Percentiles rank a stretch among this genome's conserved stretches.
These are phyloP conservation scores for Aurelia aurita DNA, from an alignment of 30 jellyfish, hydroid and myxozoan genomes.

Conservation along the genomic window DNA sequence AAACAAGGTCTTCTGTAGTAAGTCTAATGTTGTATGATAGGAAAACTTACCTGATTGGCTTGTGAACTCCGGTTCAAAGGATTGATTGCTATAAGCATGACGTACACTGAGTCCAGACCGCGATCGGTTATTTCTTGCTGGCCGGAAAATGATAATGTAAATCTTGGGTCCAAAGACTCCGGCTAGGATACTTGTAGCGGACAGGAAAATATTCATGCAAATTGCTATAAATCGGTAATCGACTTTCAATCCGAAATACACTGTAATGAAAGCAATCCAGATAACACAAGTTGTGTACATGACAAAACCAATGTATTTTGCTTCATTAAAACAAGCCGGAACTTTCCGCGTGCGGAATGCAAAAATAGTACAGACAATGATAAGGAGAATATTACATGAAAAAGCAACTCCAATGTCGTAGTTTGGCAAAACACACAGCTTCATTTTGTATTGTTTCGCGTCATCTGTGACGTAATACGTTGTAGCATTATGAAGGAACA, in stretches of 20 bases:
- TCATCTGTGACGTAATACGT: conserved; percentile 5
- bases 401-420: conserved; percentile 68
- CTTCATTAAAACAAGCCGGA: conserved; percentile 90
- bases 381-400: conserved; percentile 58
- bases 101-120: conserved; percentile 57
- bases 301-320: conserved; percentile 86
- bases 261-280: conserved; percentile 78
- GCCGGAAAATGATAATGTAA: conserved; percentile 70
- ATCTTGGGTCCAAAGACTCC: conserved; percentile 90
- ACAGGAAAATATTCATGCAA: conserved; percentile 66
- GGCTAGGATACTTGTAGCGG: conserved; percentile 89
- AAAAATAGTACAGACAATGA: conserved; percentile 76
- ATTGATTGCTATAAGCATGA: conserved; percentile 65
- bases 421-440: conserved; percentile 50
- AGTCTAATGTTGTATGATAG: too few relatives aligned
- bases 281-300: conserved; percentile 84
- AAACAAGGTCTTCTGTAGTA: too few relatives aligned
- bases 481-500: conserved; percentile 22
- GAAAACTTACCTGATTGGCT: conserved; percentile 1
- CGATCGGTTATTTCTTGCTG: conserved; percentile 75
- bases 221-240: conserved; percentile 53
- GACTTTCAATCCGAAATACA: conserved; percentile 52
- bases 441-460: conserved; percentile 14
- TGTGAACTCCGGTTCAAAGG: conserved; percentile 35
- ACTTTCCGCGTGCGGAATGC: conserved; percentile 92